Percentiles rank a stretch among this genome's conserved stretches.
Conservation (phyloP, 2,113 vertebrate species). For the Chaenocephalus aceratus region DNA sequence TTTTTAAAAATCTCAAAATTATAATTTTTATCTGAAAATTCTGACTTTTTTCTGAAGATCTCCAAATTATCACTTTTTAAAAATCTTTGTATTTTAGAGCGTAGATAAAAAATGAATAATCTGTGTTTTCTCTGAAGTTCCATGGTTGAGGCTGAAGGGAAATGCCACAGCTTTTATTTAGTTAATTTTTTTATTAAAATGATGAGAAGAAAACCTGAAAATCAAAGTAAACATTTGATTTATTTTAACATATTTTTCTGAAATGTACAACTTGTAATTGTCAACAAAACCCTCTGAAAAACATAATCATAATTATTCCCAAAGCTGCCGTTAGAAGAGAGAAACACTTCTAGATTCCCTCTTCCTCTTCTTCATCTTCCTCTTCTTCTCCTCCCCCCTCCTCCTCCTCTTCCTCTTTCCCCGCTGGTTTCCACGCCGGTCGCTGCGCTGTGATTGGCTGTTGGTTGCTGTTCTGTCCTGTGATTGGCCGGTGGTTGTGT, state of each 20-base stretch:
- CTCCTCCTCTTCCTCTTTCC: accelerated
- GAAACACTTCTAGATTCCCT: background rate
- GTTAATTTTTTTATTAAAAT: background rate
- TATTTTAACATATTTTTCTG: background rate
- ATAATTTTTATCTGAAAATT: no score
- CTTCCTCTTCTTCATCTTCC: background rate
- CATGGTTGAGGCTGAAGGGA: background rate
- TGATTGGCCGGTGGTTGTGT: conserved; percentile 25
- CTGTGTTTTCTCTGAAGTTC: no score
- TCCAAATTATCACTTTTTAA: no score
- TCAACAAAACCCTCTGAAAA: background rate
- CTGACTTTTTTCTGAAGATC: no score
- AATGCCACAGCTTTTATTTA: background rate
- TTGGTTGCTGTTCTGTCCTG: background rate
- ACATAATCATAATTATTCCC: background rate
- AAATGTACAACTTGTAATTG: background rate
- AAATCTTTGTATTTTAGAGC: no score
- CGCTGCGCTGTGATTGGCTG: background rate
- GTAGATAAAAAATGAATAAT: no score
- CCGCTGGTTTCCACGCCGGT: background rate
- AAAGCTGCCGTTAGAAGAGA: background rate
- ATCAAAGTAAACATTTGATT: background rate
- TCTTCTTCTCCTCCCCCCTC: background rate
- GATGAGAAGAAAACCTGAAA: background rate
- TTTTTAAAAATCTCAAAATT: no score